A percentile compares a stretch with the other conserved stretches of the same genome.
phyloP scores from a whole-genome alignment of 1,140 invertebrate genomes.

The Drosophila neocordata region DNA sequence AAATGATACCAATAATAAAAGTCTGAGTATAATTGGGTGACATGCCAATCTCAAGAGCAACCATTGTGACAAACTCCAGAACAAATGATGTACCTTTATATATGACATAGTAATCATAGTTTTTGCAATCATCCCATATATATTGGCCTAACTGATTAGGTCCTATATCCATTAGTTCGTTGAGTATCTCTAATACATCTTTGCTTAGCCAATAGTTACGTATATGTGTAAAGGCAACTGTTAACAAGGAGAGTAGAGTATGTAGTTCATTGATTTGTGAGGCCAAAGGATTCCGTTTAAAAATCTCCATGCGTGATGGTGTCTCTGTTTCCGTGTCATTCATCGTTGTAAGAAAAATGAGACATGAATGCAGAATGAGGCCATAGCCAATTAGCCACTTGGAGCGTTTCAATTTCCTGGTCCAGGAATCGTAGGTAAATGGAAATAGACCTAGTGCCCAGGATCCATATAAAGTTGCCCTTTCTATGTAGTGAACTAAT shows the following conservation, averaged over 20 bases:
- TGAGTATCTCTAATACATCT: constrained; percentile 21
- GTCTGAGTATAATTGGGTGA: background rate
- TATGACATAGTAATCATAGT: constrained; percentile 39
- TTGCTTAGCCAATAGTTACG: constrained; percentile 36
- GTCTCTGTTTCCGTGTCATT: constrained; percentile 24
- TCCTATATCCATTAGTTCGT: constrained; percentile 32
- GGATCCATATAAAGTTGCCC: constrained; percentile 39
- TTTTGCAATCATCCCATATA: constrained; percentile 15
- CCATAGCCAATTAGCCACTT: constrained; percentile 55
- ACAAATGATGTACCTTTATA: constrained; percentile 27
- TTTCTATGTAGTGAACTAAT: constrained; percentile 35
- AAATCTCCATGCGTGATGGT: constrained; percentile 15
- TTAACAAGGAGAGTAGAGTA: background rate
- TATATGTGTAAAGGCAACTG: constrained; percentile 6
- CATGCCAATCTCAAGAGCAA: constrained; percentile 1
- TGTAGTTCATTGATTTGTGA: constrained; percentile 28
- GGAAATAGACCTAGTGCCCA: constrained; percentile 55
- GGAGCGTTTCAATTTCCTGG: constrained; percentile 34
- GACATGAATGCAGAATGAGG: constrained; percentile 26
- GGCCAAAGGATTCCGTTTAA: constrained; percentile 29
- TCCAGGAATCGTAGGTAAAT: constrained; percentile 36
- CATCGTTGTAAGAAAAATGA: background rate
- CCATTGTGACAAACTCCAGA: constrained; percentile 30
- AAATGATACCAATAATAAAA: constrained; percentile 17
- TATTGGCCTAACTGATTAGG: constrained; percentile 15